Conservation (phyloP, 1,140 invertebrate genomes). For the Temnothorax curvispinosus region DNA sequence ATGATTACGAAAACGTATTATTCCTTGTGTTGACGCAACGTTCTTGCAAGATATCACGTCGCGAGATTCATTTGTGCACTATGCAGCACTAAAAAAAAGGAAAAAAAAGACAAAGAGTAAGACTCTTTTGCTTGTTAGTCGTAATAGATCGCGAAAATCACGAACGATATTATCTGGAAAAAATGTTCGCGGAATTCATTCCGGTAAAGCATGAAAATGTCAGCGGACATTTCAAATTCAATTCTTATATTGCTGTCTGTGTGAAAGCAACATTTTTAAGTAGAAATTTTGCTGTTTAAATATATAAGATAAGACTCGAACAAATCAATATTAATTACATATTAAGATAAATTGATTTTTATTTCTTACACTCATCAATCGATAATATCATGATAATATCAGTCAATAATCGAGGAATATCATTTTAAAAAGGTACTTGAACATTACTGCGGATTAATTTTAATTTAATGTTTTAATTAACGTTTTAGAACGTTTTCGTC, state of each 20-base stretch:
- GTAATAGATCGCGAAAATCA: not conserved
- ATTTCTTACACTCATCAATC: not conserved
- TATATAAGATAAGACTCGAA: not conserved
- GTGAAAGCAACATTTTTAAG: not conserved
- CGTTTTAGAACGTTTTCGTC: not conserved
- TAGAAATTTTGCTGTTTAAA: not conserved
- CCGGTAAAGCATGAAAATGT: not conserved
- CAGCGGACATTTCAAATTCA: not conserved
- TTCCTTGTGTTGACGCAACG: not conserved
- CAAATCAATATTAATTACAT: not conserved
- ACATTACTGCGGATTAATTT: not conserved
- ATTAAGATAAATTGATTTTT: not conserved
- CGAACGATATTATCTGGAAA: not conserved
- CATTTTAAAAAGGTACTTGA: not conserved
- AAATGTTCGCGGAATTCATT: not conserved
- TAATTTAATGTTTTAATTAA: not conserved
- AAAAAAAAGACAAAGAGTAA: not conserved
- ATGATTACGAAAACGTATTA: constrained; percentile 1
- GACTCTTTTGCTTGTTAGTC: not conserved
- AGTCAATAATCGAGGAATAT: not conserved
- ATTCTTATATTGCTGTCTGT: not conserved
- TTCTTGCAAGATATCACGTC: not conserved
- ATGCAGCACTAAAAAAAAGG: not conserved
- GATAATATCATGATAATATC: not conserved
- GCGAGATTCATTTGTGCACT: not conserved